phyloP scores from a whole-genome alignment of 2,113 vertebrate species.

The Rhynchopsitta pachyrhyncha region DNA sequence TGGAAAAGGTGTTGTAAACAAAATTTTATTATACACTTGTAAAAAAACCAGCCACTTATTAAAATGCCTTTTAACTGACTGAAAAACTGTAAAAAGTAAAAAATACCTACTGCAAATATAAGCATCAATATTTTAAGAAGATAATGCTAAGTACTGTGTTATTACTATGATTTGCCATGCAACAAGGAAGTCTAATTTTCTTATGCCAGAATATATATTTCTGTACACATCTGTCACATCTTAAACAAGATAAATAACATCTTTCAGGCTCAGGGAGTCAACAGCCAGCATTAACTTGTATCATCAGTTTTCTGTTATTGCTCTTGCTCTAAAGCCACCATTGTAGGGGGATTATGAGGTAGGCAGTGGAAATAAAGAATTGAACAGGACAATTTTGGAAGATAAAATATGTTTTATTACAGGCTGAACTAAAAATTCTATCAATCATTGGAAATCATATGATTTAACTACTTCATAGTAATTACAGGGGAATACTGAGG shows the following conservation, averaged over 20 bases:
- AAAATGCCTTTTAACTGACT: neutral
- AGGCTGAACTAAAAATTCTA: neutral
- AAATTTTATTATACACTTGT: conserved; percentile 5
- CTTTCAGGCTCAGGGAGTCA: neutral
- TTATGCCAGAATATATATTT: neutral
- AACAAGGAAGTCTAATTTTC: neutral
- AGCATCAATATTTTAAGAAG: conserved; percentile 30
- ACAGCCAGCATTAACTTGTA: neutral
- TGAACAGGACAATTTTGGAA: neutral
- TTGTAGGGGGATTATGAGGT: neutral
- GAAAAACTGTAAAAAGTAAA: neutral
- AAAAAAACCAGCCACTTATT: neutral
- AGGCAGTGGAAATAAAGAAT: neutral
- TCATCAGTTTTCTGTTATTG: neutral
- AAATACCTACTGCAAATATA: neutral
- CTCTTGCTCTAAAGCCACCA: neutral
- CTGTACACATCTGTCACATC: neutral
- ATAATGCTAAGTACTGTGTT: neutral
- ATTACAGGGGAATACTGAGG: neutral
- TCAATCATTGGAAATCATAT: neutral
- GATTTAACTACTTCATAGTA: neutral
- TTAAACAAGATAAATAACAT: neutral
- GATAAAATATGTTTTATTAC: neutral
- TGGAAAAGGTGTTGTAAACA: neutral
- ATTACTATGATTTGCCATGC: neutral